Base-by-base conservation (phyloP, 2,888 invertebrate species). In the Ectemnius cavifrons region DNA sequence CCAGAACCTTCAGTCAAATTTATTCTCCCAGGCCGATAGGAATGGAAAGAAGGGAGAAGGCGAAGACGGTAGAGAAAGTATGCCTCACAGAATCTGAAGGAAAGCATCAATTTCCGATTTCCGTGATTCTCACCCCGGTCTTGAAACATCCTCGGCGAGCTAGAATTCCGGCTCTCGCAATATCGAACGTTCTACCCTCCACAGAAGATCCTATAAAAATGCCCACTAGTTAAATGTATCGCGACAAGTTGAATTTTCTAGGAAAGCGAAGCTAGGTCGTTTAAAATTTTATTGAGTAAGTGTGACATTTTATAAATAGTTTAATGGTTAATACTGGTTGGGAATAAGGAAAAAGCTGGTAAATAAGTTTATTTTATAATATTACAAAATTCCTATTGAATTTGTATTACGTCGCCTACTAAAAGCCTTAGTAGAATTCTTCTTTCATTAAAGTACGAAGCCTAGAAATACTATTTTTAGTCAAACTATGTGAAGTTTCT, bases 61-160 rank as follows among this genome's bases (percentile, higher is more conserved):
- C 8, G 37, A 1, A 0, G 6, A 11, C 8, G 6, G 37, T 37
- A 8, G 37, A 37, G 46, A 73, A 75, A 58, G 64, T 57, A 75
- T 62, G 52, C 66, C 57, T 57, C 46, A 6, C 8, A 67, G 64
- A 75, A 67, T 73, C 78, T 75, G 59, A 62, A 67, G 75, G 70
- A 77, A 77, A 70, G 47, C 73, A 79, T 81, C 79, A 80, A 83
- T 83, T 83, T 81, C 79, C 78, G 77, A 66, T 80, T 79, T 81
- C 72, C 72, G 72, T 59, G 78, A 80, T 80, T 80, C 75, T 66
- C 65, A 5, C 69, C 63, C 60, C 11, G 56, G 67, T 66, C 62
- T 72, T 71, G 71, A 75, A 75, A 8, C 37, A 75, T 77, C 72
- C 73, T 59, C 62, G 52, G 66, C 75, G 64, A 61, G 27, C 46